Evolutionary conservation across 53 echinoderm and acorn worm genomes (phyloP).

Genomic region (Glandiceps talaboti): DNA sequence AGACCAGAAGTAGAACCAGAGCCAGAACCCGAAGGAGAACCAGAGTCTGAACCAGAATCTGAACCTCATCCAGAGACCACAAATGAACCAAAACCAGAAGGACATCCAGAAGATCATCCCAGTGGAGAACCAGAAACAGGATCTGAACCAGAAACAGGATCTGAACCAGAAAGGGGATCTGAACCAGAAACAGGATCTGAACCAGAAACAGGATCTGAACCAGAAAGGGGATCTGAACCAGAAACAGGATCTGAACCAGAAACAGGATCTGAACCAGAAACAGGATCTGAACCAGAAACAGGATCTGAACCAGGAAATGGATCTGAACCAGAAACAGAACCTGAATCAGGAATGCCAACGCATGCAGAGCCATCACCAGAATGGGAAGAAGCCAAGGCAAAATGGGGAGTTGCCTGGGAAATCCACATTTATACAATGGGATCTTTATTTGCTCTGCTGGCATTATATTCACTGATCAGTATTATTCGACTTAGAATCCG

Average conservation of each 20-base stretch:
- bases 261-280: constrained; percentile 3
- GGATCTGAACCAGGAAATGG: neutral
- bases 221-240: constrained; percentile 23
- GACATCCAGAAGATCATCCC: too few relatives aligned
- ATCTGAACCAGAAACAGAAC: constrained; percentile 17
- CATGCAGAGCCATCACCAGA: constrained; percentile 87
- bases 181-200: constrained; percentile 14
- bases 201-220: constrained; percentile 28
- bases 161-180: neutral
- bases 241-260: constrained; percentile 22
- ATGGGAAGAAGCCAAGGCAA: constrained; percentile 46
- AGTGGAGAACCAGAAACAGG: neutral
- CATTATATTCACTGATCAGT: constrained; percentile 67
- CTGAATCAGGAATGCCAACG: constrained; percentile 10
- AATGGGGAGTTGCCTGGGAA: constrained; percentile 54
- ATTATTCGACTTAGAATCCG: constrained; percentile 53
- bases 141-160: neutral
- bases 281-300: neutral
- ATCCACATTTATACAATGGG: constrained; percentile 82
- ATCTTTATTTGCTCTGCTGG: constrained; percentile 58
- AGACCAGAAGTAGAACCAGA: neutral
- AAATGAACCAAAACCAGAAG: neutral
- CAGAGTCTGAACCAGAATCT: neutral
- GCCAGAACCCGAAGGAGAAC: neutral
- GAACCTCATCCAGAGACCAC: neutral